Conservation (phyloP, 1,140 invertebrate genomes). For the Branchinecta lynchi region DNA sequence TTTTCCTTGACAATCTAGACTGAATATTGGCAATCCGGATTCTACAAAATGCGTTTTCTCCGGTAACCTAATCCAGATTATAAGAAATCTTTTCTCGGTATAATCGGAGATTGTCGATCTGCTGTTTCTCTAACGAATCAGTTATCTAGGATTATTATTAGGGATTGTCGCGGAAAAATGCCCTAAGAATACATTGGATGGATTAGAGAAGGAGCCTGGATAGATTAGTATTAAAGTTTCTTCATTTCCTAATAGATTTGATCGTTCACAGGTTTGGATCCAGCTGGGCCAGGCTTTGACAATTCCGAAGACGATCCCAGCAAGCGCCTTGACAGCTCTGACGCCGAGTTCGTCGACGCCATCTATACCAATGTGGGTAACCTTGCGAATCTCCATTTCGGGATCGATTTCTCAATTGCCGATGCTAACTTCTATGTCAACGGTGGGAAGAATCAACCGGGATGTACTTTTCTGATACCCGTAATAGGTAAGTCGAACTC, state of each 20-base stretch:
- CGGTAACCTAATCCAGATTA: no score
- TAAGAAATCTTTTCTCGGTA: no score
- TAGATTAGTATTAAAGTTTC: not conserved
- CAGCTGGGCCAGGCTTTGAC: not conserved
- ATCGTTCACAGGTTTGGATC: slow-evolving; percentile 10
- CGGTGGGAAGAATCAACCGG: slow-evolving; percentile 14
- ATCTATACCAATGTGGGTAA: slow-evolving; percentile 12
- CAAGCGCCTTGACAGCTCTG: slow-evolving; percentile 6
- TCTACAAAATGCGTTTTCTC: no score
- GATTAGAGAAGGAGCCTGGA: no score
- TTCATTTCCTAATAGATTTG: not conserved
- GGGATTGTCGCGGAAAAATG: no score
- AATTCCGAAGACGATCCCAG: not conserved
- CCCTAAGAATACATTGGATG: no score
- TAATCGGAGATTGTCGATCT: no score
- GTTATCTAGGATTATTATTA: no score
- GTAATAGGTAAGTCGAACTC: not conserved
- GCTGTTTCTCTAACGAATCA: no score
- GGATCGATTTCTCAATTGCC: slow-evolving; percentile 12
- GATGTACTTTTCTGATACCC: slow-evolving; percentile 1
- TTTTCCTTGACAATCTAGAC: no score
- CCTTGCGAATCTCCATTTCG: not conserved
- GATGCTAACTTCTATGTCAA: slow-evolving; percentile 14
- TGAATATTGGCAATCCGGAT: no score
- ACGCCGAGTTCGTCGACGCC: slow-evolving; percentile 11